phyloP scores from a whole-genome alignment of 2,888 invertebrate species.

The Vesta saturnalis region DNA sequence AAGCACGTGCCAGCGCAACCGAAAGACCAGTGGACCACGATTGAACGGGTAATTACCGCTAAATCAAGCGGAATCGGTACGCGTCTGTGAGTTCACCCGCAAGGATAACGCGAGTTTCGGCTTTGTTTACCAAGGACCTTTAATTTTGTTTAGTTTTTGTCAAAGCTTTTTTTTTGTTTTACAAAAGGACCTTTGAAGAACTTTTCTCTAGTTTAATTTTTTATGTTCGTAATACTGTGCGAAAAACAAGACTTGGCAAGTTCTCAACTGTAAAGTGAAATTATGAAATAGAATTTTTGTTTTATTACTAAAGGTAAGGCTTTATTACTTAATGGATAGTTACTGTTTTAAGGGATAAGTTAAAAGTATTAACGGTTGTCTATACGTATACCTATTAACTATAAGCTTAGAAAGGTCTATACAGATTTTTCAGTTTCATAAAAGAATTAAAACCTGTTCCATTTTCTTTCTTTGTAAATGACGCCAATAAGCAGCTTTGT shows the following conservation, averaged over 20 bases:
- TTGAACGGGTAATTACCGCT: slow-evolving; percentile 58
- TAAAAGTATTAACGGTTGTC: background rate
- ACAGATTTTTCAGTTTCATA: background rate
- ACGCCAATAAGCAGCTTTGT: slow-evolving; percentile 11
- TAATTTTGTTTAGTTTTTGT: slow-evolving; percentile 38
- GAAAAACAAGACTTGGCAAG: background rate
- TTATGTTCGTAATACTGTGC: slow-evolving; percentile 10
- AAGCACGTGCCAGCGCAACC: slow-evolving; percentile 55
- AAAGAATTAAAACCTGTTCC: background rate
- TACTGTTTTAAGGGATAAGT: background rate
- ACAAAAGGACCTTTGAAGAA: slow-evolving; percentile 27
- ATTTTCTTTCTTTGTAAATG: slow-evolving; percentile 4
- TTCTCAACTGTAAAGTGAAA: background rate
- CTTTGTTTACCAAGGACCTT: slow-evolving; percentile 36
- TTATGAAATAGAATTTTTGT: slow-evolving; percentile 5
- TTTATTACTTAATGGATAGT: slow-evolving; percentile 3
- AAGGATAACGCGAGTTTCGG: slow-evolving; percentile 42
- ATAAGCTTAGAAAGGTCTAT: too few species aligned
- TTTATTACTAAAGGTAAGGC: slow-evolving; percentile 6
- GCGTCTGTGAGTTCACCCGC: slow-evolving; percentile 54
- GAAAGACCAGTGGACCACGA: slow-evolving; percentile 58
- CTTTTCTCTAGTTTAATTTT: slow-evolving; percentile 4
- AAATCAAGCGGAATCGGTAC: slow-evolving; percentile 59
- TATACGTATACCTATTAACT: too few species aligned
- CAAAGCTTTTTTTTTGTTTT: slow-evolving; percentile 27